Evolutionary conservation across 2,113 vertebrate species (phyloP).

Genomic region (Apaloderma vittatum): DNA sequence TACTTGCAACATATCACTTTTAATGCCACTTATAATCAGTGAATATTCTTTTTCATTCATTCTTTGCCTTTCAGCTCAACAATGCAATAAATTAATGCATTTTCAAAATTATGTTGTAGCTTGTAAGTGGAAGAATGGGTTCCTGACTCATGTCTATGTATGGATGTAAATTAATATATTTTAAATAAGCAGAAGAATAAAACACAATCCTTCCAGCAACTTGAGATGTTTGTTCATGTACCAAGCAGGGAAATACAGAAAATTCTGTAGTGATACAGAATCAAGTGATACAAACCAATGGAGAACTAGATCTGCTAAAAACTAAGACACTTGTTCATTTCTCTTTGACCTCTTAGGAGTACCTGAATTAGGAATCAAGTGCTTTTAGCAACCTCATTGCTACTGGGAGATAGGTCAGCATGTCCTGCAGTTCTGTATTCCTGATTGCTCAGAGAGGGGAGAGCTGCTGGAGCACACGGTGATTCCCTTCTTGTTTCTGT

Average conservation of each 20-base stretch:
- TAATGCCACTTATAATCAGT: background rate
- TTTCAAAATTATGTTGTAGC: background rate
- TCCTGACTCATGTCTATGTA: background rate
- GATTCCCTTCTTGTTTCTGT: background rate
- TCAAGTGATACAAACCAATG: background rate
- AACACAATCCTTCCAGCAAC: background rate
- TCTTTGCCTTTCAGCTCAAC: background rate
- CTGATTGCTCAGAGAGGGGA: background rate
- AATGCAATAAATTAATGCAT: background rate
- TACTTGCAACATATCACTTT: background rate
- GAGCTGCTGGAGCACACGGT: background rate
- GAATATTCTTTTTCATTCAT: background rate
- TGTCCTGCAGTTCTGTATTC: background rate
- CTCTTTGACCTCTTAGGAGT: background rate
- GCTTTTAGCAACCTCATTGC: background rate
- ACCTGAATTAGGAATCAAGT: background rate
- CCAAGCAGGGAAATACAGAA: background rate
- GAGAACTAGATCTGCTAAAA: background rate
- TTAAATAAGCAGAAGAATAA: background rate
- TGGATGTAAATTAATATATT: background rate
- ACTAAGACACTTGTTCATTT: background rate
- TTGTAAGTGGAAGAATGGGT: background rate
- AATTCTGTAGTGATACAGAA: background rate
- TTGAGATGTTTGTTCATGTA: background rate
- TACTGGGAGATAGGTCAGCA: background rate